These are phyloP conservation scores for Urocolius indicus DNA, from an alignment of 2,113 vertebrate species.

Conservation along the genomic window DNA sequence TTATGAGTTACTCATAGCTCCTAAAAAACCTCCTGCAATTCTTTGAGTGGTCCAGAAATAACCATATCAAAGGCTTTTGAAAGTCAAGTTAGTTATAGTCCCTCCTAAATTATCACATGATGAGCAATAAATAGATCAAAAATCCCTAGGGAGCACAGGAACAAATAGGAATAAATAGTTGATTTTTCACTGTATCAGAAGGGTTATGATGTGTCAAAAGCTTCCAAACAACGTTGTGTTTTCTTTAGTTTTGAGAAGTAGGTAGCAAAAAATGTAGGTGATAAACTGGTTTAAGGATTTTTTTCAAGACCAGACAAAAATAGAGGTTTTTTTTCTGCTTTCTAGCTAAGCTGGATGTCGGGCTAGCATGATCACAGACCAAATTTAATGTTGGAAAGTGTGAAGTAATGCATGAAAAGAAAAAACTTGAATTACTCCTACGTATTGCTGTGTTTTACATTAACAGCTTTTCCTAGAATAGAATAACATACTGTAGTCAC, in stretches of 20 bases:
- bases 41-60: constrained; percentile 40
- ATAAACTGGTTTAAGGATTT: constrained; percentile 9
- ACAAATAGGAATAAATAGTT: constrained; percentile 26
- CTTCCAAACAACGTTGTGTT: background rate
- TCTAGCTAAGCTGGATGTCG: constrained; percentile 16
- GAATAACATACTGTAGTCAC: constrained; percentile 24
- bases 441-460: constrained; percentile 42
- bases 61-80: constrained; percentile 47
- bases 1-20: background rate
- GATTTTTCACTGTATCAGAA: background rate
- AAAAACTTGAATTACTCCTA: constrained; percentile 45
- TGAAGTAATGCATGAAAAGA: constrained; percentile 26
- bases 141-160: background rate
- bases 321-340: constrained; percentile 17
- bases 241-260: constrained; percentile 6
- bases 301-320: constrained; percentile 4
- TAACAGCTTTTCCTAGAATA: constrained; percentile 29
- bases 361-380: background rate
- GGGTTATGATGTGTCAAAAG: background rate
- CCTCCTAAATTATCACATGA: constrained; percentile 22
- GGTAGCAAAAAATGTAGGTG: constrained; percentile 12
- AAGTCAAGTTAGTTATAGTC: constrained; percentile 50
- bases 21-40: constrained; percentile 13
- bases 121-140: constrained; percentile 54
- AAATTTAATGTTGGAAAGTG: constrained; percentile 42